phyloP scores from a whole-genome alignment of 2,888 invertebrate species.

The Rhimphoctona megacephalus region DNA sequence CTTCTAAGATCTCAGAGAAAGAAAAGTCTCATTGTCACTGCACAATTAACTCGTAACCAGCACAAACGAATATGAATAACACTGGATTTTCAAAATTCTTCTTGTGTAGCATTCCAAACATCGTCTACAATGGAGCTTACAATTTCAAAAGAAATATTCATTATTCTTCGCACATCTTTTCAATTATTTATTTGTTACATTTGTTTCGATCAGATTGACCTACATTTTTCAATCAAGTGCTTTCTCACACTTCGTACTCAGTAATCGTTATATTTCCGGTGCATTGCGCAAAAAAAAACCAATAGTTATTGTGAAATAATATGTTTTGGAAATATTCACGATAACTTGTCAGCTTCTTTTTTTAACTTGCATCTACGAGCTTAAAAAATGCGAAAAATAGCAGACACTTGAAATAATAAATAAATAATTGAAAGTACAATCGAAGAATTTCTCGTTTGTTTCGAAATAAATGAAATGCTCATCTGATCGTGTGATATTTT shows the following conservation, averaged over 20 bases:
- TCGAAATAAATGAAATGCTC: background rate
- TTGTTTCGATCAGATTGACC: slow-evolving; percentile 24
- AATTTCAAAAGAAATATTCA: background rate
- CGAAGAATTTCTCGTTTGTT: background rate
- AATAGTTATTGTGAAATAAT: background rate
- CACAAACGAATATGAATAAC: background rate
- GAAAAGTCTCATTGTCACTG: slow-evolving; percentile 5
- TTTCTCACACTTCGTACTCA: background rate
- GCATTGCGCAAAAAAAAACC: background rate
- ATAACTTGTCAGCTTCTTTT: background rate
- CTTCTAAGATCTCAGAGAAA: slow-evolving; percentile 5
- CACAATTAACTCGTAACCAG: slow-evolving; percentile 4
- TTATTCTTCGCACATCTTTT: background rate
- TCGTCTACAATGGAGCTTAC: background rate
- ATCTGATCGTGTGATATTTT: background rate
- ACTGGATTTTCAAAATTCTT: background rate
- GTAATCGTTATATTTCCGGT: background rate
- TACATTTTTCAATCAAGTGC: background rate
- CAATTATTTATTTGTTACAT: slow-evolving; percentile 1
- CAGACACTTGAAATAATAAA: background rate
- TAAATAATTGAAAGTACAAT: background rate
- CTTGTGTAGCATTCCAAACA: background rate
- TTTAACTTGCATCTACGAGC: no score
- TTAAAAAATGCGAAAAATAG: background rate
- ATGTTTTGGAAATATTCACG: background rate